Base-by-base conservation (phyloP, 1,140 invertebrate genomes). In the Stratiolaelaps scimitus region DNA sequence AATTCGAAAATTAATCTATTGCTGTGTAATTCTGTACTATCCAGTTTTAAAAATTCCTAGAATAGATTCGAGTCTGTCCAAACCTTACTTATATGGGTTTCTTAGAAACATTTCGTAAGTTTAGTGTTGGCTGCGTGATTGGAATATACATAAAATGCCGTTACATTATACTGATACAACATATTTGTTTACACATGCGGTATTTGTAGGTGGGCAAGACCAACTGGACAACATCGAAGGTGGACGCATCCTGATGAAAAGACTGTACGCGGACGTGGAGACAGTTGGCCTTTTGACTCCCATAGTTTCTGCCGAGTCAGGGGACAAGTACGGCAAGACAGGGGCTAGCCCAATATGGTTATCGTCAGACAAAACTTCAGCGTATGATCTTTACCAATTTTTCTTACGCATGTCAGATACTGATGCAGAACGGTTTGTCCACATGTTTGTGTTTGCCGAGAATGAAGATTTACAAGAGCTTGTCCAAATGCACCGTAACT, bases 181-280 rank as follows among this genome's bases (percentile, higher is more conserved):
- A n/a, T n/a, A n/a, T n/a, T n/a, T n/a, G n/a, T n/a, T n/a, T n/a
- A n/a, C 34, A 40, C 5, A 40, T 40, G 34, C 34, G 4, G 34
- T 23, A 13, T 26, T 60, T 60, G 17, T 34, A 60, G 53, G 53
- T 19, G 53, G 53, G 26, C 53, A 60, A 4, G 53, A 60, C 34
- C 53, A 60, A 60, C 34, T 60, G 53, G 53, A 34, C 15, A 60
- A 60, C 20, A 60, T 60, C 53, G 23, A 60, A 17, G 53, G 26
- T 19, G 53, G 53, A 20, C 53, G 34, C 10, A 34, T 19, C 23
- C 23, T 60, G 23, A 60, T 60, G 4, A 26, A 34, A 23, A 17
- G 10, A 26, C 26, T 26, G 1, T 34, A 20, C 23, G 53, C 17
- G 15, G 34, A 60, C 15, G 34, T 6, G 10, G 34, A 23, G 15